Evolutionary conservation across 2,888 invertebrate genomes (phyloP).

Genomic region (Ernsta delagoae): DNA sequence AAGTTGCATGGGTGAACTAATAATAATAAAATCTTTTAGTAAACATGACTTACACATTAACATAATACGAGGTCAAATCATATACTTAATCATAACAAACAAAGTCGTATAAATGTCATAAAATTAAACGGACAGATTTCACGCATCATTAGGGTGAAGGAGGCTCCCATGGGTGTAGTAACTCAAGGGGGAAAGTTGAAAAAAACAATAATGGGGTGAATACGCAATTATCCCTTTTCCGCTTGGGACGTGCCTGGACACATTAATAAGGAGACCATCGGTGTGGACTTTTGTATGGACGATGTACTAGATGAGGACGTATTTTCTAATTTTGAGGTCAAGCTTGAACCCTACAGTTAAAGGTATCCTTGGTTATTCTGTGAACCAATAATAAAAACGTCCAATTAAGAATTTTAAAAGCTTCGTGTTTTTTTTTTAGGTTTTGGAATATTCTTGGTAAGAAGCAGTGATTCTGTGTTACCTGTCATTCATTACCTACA

Average conservation of each 20-base stretch:
- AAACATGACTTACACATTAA: background rate
- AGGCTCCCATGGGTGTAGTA: background rate
- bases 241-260: constrained; percentile 27
- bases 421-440: no score
- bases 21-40: background rate
- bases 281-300: background rate
- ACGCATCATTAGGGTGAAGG: background rate
- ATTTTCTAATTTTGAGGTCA: no score
- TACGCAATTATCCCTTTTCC: constrained; percentile 33
- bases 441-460: no score
- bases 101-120: constrained; percentile 4
- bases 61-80: background rate
- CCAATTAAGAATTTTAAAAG: no score
- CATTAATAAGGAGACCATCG: constrained; percentile 18
- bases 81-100: background rate
- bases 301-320: no score
- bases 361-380: no score
- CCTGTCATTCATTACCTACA: no score
- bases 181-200: constrained; percentile 5
- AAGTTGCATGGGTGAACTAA: no score
- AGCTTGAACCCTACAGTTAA: no score
- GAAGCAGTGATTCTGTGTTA: no score
- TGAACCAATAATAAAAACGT: no score
- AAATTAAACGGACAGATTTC: constrained; percentile 11
- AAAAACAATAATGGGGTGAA: constrained; percentile 24